These are phyloP conservation scores for Agrilus planipennis DNA, from an alignment of 1,140 invertebrate species.

Conservation along the genomic window DNA sequence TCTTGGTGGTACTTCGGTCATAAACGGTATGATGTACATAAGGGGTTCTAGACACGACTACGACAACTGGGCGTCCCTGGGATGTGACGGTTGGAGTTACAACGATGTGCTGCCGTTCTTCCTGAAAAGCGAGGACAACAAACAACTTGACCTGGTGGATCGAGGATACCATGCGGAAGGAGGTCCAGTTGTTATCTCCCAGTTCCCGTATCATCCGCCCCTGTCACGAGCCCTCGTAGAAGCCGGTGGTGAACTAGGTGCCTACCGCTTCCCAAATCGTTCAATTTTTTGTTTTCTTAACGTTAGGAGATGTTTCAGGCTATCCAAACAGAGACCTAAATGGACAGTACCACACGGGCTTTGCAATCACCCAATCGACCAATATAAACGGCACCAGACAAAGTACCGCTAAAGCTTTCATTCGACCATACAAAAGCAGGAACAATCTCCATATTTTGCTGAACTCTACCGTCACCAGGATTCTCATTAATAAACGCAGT, in stretches of 20 bases:
- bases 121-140: slow-evolving; percentile 75
- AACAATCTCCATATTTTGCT: slow-evolving; percentile 65
- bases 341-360: slow-evolving; percentile 65
- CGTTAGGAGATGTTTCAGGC: slow-evolving; percentile 38
- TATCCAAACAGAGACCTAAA: slow-evolving; percentile 75
- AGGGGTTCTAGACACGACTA: slow-evolving; percentile 83
- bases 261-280: no score
- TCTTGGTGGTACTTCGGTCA: slow-evolving; percentile 81
- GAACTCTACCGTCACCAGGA: slow-evolving; percentile 58
- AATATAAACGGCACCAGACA: slow-evolving; percentile 77
- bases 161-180: slow-evolving; percentile 64
- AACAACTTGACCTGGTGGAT: slow-evolving; percentile 61
- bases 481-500: slow-evolving; percentile 55
- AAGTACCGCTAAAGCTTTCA: slow-evolving; percentile 67
- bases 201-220: slow-evolving; percentile 78
- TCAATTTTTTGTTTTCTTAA: background rate
- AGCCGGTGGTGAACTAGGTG: slow-evolving; percentile 67
- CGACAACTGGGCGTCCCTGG: slow-evolving; percentile 77
- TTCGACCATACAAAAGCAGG: slow-evolving; percentile 63
- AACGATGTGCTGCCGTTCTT: slow-evolving; percentile 81
- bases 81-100: slow-evolving; percentile 83
- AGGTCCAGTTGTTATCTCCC: slow-evolving; percentile 64
- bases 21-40: slow-evolving; percentile 97
- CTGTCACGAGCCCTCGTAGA: slow-evolving; percentile 72
- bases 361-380: slow-evolving; percentile 77